phyloP scores from a whole-genome alignment of 2,113 vertebrate genomes.

The Isichthys henryi region DNA sequence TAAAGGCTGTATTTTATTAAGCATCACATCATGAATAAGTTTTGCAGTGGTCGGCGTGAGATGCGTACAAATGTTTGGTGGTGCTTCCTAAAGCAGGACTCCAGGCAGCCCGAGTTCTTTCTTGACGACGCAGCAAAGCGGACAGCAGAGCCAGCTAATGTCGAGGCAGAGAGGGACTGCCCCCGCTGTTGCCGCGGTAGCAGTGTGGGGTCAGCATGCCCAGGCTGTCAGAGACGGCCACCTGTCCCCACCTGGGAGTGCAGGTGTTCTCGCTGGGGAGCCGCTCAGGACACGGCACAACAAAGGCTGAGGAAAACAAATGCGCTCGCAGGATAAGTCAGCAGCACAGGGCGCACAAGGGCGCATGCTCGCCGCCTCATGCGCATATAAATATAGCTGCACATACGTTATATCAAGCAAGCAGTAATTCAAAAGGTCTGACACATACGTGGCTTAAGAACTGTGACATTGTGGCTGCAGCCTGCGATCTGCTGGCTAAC shows the following conservation, averaged over 20 bases:
- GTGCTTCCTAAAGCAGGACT: background rate
- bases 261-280: slow-evolving; percentile 28
- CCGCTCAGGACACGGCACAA: slow-evolving; percentile 19
- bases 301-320: slow-evolving; percentile 11
- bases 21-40: background rate
- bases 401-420: slow-evolving; percentile 3
- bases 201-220: slow-evolving; percentile 1
- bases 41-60: background rate
- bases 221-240: slow-evolving; percentile 27
- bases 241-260: slow-evolving; percentile 25
- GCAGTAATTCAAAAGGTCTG: slow-evolving; percentile 4
- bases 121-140: slow-evolving; percentile 37
- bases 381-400: background rate
- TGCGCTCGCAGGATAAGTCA: background rate
- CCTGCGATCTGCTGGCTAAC: background rate
- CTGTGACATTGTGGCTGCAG: background rate
- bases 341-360: background rate
- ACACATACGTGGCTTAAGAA: background rate
- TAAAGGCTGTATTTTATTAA: background rate
- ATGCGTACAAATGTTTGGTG: slow-evolving; percentile 37
- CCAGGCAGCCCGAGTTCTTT: slow-evolving; percentile 29
- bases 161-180: slow-evolving; percentile 17
- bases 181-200: background rate
- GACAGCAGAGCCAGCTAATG: slow-evolving; percentile 46
- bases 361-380: background rate